These are phyloP conservation scores for Eupithecia centaureata DNA, from an alignment of 2,888 invertebrate species.

Conservation along the genomic window DNA sequence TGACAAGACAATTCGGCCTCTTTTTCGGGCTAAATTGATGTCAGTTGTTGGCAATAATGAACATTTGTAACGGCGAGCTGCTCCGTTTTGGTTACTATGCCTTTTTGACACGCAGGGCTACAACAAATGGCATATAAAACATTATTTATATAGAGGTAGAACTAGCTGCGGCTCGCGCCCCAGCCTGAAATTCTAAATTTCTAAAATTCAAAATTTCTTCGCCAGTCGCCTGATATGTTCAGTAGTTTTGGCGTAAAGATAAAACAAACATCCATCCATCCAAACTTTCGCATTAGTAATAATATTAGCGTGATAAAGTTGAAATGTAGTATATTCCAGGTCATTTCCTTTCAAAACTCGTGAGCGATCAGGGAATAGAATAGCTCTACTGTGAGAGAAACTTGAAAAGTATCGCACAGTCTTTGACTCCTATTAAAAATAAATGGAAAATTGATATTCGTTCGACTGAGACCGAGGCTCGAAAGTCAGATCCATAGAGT, in stretches of 20 bases:
- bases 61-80: conserved; percentile 27
- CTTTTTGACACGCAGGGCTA: conserved; percentile 25
- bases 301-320: too few species aligned
- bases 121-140: neutral
- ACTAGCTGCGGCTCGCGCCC: too few species aligned
- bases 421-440: conserved; percentile 43
- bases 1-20: conserved; percentile 26
- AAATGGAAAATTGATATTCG: conserved; percentile 44
- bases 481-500: conserved; percentile 26
- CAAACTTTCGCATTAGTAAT: too few species aligned
- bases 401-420: conserved; percentile 23
- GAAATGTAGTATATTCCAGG: neutral
- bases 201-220: too few species aligned
- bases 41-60: conserved; percentile 31
- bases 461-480: conserved; percentile 34
- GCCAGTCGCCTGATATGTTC: too few species aligned
- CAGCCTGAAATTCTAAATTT: too few species aligned
- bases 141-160: neutral
- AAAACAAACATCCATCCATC: too few species aligned
- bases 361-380: neutral
- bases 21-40: conserved; percentile 35
- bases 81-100: conserved; percentile 25
- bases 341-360: neutral
- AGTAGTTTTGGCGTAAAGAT: too few species aligned
- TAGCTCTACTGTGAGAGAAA: conserved; percentile 15